phyloP scores from a whole-genome alignment of 2,888 invertebrate species.

The Microplitis deprimator region DNA sequence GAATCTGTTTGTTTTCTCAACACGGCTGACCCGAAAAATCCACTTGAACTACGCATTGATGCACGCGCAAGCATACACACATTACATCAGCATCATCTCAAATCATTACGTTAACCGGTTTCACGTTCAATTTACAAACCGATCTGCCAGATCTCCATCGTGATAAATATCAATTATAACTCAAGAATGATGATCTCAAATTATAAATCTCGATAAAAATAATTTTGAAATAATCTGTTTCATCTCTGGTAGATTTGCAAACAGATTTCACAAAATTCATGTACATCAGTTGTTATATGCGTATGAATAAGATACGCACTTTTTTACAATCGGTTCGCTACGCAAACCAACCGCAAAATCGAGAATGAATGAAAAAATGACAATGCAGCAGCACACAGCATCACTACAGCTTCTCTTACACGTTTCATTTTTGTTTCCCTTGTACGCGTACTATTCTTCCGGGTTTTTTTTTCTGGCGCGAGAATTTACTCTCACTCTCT shows the following conservation, averaged over 20 bases:
- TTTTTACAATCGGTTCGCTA: conserved; percentile 64
- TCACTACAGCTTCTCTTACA: conserved; percentile 46
- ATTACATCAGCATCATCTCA: conserved; percentile 33
- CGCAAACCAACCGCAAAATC: conserved; percentile 72
- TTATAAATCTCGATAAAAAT: conserved; percentile 1
- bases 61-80: conserved; percentile 66
- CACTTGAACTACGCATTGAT: conserved; percentile 62
- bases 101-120: conserved; percentile 48
- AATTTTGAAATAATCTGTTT: background rate
- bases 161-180: conserved; percentile 11
- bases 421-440: conserved; percentile 43
- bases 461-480: conserved; percentile 24
- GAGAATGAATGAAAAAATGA: conserved; percentile 69
- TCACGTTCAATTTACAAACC: conserved; percentile 31
- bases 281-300: conserved; percentile 46
- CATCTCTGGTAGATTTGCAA: conserved; percentile 22
- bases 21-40: conserved; percentile 57
- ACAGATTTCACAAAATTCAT: background rate
- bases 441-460: conserved; percentile 2
- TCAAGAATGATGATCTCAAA: background rate
- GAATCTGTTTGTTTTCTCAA: conserved; percentile 68
- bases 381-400: conserved; percentile 59
- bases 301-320: background rate
- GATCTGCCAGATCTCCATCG: conserved; percentile 25
- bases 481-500: conserved; percentile 47